Percentiles rank a stretch among this genome's conserved stretches.
Conservation (phyloP, 2,888 invertebrate species). For the Brachycybe producta region DNA sequence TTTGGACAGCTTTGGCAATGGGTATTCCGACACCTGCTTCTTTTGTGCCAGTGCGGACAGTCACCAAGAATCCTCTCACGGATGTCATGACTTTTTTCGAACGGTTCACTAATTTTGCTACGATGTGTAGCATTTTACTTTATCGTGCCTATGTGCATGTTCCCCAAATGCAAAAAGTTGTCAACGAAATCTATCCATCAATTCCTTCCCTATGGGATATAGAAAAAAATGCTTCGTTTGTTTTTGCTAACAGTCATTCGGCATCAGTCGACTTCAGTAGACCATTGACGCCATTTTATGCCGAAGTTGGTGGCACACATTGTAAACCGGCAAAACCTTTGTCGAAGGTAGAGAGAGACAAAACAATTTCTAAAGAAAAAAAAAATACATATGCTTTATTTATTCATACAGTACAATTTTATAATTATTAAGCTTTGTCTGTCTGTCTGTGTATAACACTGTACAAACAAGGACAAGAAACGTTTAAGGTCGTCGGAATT, state of each 20-base stretch:
- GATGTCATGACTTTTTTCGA: neutral
- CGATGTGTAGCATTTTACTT: neutral
- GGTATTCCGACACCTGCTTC: too few relatives aligned
- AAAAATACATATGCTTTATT: too few relatives aligned
- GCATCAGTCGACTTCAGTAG: neutral
- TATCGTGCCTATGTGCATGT: neutral
- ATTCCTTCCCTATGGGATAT: neutral
- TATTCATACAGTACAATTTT: too few relatives aligned
- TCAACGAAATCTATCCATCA: neutral
- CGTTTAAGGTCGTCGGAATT: too few relatives aligned
- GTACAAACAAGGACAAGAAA: too few relatives aligned
- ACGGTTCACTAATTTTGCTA: neutral
- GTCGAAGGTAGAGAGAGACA: too few relatives aligned
- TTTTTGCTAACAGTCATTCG: neutral
- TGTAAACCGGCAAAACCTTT: neutral
- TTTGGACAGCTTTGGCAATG: too few relatives aligned
- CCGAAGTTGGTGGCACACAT: neutral
- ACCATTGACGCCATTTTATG: neutral
- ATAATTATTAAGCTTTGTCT: too few relatives aligned
- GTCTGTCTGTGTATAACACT: too few relatives aligned
- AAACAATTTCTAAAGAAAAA: too few relatives aligned
- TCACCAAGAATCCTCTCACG: too few relatives aligned
- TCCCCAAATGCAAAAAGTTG: neutral
- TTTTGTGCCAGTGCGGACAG: too few relatives aligned
- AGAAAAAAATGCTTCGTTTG: neutral